Percentiles rank a stretch among this genome's conserved stretches.
phyloP scores from a whole-genome alignment of 1,140 invertebrate genomes.

The Euborellia annulipes region DNA sequence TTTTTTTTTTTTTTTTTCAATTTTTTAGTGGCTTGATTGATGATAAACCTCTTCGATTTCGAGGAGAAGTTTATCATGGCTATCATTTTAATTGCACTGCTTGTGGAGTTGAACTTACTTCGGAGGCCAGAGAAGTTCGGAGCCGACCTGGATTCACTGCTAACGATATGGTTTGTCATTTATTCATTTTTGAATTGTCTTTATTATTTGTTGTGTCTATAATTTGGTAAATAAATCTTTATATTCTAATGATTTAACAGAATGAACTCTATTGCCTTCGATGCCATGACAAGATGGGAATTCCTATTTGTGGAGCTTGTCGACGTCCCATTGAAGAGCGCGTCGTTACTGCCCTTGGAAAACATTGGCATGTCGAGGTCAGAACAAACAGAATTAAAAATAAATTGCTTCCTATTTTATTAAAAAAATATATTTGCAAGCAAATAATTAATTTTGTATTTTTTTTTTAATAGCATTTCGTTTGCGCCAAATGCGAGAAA shows the following conservation, averaged over 20 bases:
- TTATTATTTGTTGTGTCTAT: too few relatives aligned
- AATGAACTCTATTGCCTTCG: constrained; percentile 93
- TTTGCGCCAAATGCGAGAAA: constrained; percentile 98
- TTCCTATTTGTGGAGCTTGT: constrained; percentile 93
- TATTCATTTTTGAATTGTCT: too few relatives aligned
- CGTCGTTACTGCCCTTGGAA: constrained; percentile 92
- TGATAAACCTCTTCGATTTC: constrained; percentile 87
- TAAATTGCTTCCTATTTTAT: constrained; percentile 3
- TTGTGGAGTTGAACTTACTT: constrained; percentile 72
- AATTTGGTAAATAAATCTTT: too few relatives aligned
- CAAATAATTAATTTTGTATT: constrained; percentile 5
- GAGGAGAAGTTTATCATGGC: constrained; percentile 94
- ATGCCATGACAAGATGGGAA: constrained; percentile 99
- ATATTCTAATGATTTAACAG: constrained; percentile 31
- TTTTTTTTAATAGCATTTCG: constrained; percentile 67
- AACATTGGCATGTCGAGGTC: constrained; percentile 98
- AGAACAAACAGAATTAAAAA: constrained; percentile 8
- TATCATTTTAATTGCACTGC: constrained; percentile 98
- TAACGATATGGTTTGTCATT: constrained; percentile 85
- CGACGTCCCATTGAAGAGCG: constrained; percentile 90
- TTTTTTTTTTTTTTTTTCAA: constrained; percentile 9
- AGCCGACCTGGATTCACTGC: constrained; percentile 73
- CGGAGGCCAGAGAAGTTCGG: constrained; percentile 87
- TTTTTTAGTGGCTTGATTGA: constrained; percentile 83
- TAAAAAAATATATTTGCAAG: not conserved